A percentile compares a stretch with the other conserved stretches of the same genome.
phyloP scores from a whole-genome alignment of 2,797 vertebrate species.

The Lithobates sylvaticus region DNA sequence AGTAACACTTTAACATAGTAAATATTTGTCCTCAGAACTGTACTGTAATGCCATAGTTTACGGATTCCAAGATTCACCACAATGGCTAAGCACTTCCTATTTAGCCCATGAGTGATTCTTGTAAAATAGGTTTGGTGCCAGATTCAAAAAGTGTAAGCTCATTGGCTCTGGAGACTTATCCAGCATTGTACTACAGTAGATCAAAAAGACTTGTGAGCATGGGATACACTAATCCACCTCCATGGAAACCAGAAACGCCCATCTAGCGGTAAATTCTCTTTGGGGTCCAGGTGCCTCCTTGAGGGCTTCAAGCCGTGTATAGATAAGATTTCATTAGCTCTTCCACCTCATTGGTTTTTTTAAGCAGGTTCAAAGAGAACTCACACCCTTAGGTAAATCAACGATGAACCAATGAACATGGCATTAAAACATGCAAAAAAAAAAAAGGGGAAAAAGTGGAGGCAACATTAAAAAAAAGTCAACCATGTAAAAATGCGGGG shows the following conservation, averaged over 20 bases:
- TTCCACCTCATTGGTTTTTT: background rate
- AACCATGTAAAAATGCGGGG: background rate
- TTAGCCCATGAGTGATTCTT: too few relatives aligned
- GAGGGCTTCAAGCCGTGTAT: background rate
- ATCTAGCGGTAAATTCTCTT: background rate
- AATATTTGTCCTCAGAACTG: too few relatives aligned
- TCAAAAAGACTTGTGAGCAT: background rate
- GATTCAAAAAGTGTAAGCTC: too few relatives aligned
- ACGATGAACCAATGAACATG: background rate
- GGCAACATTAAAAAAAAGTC: background rate
- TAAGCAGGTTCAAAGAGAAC: background rate
- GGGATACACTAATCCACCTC: background rate
- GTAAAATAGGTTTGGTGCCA: too few relatives aligned
- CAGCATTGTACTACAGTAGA: too few relatives aligned
- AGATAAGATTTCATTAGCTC: background rate
- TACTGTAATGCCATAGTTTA: too few relatives aligned
- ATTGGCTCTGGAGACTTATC: too few relatives aligned
- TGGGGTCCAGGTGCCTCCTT: background rate
- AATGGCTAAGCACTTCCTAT: too few relatives aligned
- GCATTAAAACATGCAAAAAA: background rate
- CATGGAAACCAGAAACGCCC: background rate
- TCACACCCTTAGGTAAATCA: background rate
- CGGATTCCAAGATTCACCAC: too few relatives aligned
- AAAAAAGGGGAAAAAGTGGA: background rate
- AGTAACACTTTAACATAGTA: too few relatives aligned